Conservation (phyloP, 2,888 invertebrate species). For the Drosophila pegasa region DNA sequence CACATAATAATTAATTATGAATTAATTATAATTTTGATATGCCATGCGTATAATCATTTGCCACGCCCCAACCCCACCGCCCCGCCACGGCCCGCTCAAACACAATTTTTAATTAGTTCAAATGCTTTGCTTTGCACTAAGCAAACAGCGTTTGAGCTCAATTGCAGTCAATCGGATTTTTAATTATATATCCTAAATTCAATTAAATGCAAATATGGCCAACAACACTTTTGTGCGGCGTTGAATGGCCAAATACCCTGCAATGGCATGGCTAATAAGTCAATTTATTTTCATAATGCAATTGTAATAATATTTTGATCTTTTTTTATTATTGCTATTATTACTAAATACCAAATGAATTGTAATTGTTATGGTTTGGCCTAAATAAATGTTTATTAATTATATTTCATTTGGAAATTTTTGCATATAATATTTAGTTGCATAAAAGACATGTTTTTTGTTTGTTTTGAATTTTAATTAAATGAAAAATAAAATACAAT, state of each 20-base stretch:
- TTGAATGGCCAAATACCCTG: conserved; percentile 6
- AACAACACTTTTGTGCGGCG: neutral
- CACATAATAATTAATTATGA: conserved; percentile 8
- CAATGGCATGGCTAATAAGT: too few relatives aligned
- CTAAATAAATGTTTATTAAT: too few relatives aligned
- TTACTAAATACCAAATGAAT: too few relatives aligned
- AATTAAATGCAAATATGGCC: conserved; percentile 14
- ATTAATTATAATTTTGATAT: conserved; percentile 10
- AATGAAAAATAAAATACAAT: too few relatives aligned
- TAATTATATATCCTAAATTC: conserved; percentile 33
- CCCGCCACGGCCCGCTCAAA: too few relatives aligned
- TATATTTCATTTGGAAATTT: too few relatives aligned
- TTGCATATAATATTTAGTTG: too few relatives aligned
- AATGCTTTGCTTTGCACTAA: conserved; percentile 3
- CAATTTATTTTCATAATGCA: neutral
- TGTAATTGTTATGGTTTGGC: too few relatives aligned
- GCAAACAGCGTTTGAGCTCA: conserved; percentile 9
- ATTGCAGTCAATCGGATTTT: conserved; percentile 17
- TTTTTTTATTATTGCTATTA: too few relatives aligned
- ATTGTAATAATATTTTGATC: neutral
- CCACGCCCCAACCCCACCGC: too few relatives aligned
- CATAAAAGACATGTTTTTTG: too few relatives aligned
- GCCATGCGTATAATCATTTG: neutral
- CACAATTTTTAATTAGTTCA: neutral
- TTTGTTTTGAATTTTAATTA: too few relatives aligned